A percentile compares a stretch with the other conserved stretches of the same genome.
phyloP scores from a whole-genome alignment of 2,113 vertebrate genomes.

The Cariama cristata region DNA sequence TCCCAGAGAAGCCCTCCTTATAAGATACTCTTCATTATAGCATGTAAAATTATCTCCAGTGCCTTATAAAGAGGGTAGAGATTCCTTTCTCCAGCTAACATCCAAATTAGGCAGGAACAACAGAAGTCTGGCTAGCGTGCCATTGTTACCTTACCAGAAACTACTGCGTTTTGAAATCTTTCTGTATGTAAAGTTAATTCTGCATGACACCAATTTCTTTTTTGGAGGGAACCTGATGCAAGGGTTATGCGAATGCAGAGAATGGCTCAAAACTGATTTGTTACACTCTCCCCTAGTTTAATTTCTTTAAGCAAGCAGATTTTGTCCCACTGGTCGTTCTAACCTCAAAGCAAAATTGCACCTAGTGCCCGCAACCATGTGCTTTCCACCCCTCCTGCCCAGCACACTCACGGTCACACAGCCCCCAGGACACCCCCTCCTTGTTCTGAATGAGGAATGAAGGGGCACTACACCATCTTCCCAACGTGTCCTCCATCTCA shows the following conservation, averaged over 20 bases:
- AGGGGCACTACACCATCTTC: constrained; percentile 41
- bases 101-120: constrained; percentile 35
- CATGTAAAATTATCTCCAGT: constrained; percentile 59
- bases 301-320: constrained; percentile 26
- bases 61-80: constrained; percentile 68
- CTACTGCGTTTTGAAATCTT: background rate
- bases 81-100: background rate
- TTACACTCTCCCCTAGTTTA: background rate
- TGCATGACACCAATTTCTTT: constrained; percentile 10
- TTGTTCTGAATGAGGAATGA: constrained; percentile 16
- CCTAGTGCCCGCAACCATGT: constrained; percentile 2
- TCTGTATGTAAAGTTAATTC: constrained; percentile 21
- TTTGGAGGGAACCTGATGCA: background rate
- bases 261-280: constrained; percentile 36
- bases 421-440: background rate
- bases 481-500: constrained; percentile 56
- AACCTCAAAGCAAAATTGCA: constrained; percentile 50
- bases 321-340: constrained; percentile 74
- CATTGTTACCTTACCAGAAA: background rate
- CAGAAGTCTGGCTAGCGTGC: background rate
- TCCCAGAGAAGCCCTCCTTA: constrained; percentile 63
- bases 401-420: background rate
- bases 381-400: constrained; percentile 36
- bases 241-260: background rate
- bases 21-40: constrained; percentile 61